phyloP scores from a whole-genome alignment of 1,140 invertebrate species.

The Formica selysi region DNA sequence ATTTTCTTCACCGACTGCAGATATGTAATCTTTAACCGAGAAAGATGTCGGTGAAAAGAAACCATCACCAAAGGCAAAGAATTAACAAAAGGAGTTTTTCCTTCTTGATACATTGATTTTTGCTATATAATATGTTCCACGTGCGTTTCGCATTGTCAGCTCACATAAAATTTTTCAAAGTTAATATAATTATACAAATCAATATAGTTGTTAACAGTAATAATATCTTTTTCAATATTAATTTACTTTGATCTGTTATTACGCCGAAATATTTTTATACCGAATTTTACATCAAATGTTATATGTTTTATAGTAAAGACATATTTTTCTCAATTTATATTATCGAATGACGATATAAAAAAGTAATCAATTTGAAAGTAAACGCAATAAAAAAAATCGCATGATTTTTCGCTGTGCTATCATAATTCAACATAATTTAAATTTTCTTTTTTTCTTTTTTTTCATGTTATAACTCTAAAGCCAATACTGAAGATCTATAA shows the following conservation, averaged over 20 bases:
- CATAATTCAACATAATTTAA: neutral
- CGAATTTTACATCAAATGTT: no score
- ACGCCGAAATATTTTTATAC: no score
- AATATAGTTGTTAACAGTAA: no score
- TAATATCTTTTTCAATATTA: no score
- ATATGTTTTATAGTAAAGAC: no score
- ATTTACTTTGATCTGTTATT: no score
- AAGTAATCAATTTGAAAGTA: neutral
- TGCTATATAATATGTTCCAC: neutral
- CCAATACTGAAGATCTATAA: no score
- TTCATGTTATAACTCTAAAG: neutral
- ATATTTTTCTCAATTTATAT: no score
- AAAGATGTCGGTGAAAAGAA: neutral
- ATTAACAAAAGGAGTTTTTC: neutral
- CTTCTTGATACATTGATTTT: neutral
- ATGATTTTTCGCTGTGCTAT: neutral
- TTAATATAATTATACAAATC: no score
- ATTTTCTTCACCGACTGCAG: conserved; percentile 33
- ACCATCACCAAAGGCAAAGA: neutral
- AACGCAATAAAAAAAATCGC: neutral
- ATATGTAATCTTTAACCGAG: neutral
- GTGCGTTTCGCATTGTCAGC: neutral
- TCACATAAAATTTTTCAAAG: neutral
- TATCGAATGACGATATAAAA: neutral
- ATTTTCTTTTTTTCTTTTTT: neutral